phyloP scores from a whole-genome alignment of 1,140 invertebrate species.

The Ephestia elutella region DNA sequence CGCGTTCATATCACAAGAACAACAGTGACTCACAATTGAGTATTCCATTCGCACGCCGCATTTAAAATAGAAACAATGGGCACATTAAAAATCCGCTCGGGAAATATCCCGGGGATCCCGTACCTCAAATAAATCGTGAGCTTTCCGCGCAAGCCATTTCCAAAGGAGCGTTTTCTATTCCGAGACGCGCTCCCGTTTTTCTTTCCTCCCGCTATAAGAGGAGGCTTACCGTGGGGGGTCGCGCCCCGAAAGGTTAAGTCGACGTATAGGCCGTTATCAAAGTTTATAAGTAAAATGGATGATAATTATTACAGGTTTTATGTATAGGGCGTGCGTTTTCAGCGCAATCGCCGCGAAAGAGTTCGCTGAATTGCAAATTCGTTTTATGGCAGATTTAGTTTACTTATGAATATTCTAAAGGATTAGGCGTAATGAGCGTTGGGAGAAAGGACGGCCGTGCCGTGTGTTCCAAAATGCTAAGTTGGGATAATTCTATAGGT shows the following conservation, averaged over 20 bases:
- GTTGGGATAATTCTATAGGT: too few relatives aligned
- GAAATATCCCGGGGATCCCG: slow-evolving; percentile 67
- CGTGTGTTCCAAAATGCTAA: too few relatives aligned
- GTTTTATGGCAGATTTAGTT: slow-evolving; percentile 9
- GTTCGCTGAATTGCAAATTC: slow-evolving; percentile 38
- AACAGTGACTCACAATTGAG: slow-evolving; percentile 47
- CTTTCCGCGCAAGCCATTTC: slow-evolving; percentile 73
- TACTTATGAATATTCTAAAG: slow-evolving; percentile 15
- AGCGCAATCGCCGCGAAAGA: slow-evolving; percentile 52
- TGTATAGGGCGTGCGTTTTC: slow-evolving; percentile 61
- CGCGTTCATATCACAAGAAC: slow-evolving; percentile 6
- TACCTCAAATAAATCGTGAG: slow-evolving; percentile 68
- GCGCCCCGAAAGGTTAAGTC: slow-evolving; percentile 65
- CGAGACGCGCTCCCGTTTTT: slow-evolving; percentile 69
- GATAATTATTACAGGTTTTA: slow-evolving; percentile 69
- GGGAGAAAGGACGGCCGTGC: not conserved
- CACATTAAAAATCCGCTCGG: slow-evolving; percentile 71
- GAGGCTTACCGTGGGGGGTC: slow-evolving; percentile 32
- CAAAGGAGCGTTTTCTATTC: slow-evolving; percentile 73
- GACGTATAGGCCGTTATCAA: slow-evolving; percentile 73
- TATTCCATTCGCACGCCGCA: slow-evolving; percentile 68
- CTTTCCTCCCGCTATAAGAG: slow-evolving; percentile 68
- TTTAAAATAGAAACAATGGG: slow-evolving; percentile 73
- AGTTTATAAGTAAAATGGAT: slow-evolving; percentile 74
- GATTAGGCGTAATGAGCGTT: not conserved